Conservation (phyloP, 2,888 invertebrate genomes). For the Epinotia demarniana region DNA sequence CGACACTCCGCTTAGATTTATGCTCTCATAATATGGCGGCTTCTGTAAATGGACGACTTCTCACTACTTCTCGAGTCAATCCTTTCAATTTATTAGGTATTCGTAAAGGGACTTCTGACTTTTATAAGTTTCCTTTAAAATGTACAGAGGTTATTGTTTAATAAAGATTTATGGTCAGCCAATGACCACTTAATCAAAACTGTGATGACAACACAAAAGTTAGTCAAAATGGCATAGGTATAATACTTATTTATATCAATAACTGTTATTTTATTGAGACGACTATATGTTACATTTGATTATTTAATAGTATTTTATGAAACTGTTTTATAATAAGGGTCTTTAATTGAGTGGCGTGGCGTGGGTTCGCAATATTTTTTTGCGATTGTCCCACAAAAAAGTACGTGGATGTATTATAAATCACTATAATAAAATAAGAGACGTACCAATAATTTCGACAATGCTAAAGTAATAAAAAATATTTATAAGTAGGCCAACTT, state of each 20-base stretch:
- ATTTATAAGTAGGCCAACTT: no score
- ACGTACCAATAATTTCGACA: no score
- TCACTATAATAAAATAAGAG: no score
- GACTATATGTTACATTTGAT: background rate
- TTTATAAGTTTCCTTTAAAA: conserved; percentile 65
- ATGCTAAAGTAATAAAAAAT: no score
- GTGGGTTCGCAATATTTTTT: no score
- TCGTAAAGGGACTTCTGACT: conserved; percentile 60
- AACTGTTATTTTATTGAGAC: background rate
- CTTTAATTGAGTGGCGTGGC: no score
- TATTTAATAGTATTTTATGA: no score
- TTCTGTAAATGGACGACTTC: conserved; percentile 79
- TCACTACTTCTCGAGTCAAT: conserved; percentile 75
- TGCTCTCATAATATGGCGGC: conserved; percentile 74
- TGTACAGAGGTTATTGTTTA: conserved; percentile 72
- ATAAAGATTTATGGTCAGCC: conserved; percentile 69
- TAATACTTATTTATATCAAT: no score
- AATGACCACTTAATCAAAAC: conserved; percentile 27
- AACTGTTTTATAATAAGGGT: no score
- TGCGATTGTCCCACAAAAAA: no score
- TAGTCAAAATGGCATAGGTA: background rate
- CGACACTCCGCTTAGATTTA: conserved; percentile 81
- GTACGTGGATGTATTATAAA: no score
- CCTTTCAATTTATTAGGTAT: conserved; percentile 79
- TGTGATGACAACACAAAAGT: conserved; percentile 8